Evolutionary conservation across 1,140 invertebrate species (phyloP), one percentile per base, ranked within the genome.

Genomic region (Musca vetustissima): DNA sequence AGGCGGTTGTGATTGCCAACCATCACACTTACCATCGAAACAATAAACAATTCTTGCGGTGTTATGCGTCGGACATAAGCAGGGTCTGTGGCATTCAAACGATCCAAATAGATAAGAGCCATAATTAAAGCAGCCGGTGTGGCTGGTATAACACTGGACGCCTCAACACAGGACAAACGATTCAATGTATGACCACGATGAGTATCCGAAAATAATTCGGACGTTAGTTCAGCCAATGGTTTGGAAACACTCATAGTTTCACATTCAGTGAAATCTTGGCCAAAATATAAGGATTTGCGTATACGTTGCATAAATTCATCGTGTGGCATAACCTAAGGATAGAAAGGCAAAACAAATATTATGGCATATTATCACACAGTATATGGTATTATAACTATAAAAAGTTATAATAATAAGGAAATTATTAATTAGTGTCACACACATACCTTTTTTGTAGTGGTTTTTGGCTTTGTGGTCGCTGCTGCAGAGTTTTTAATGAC

Each of bases 1-100:
- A n/a, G n/a, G n/a, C 8, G 32, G 1, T 43, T 28, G 13, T 36
- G 4, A 17, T 6, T 8, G 1, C 66, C 36, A 55, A 17, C 19
- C 55, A 68, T 61, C 21, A 64, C 19, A 82, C 83, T 85, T 88
- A 97, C 95, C 88, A 97, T 85, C 67, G 95, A 96, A 66, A 97
- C 91, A 57, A 98, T 86, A 82, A 98, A 98, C 14, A 98, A 86
- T 80, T 97, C 93, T 57, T 93, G 92, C 21, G 95, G 93, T 22
- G 92, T 89, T 28, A 93, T 88, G 79, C 87, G 85, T 74, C 89
- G 86, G 25, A 96, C 84, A 84, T 96, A 97, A 68, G 92, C 89
- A 1, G 93, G 90, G 84, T 96, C 94, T 73, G 87, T 88, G 61
- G 85, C 85, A 78, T 92, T 91, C 17, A 95, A 85, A 73, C 93